Evolutionary conservation across 92 coral and sea anemone genomes (phyloP).

Genomic region (Pocillopora grandis): DNA sequence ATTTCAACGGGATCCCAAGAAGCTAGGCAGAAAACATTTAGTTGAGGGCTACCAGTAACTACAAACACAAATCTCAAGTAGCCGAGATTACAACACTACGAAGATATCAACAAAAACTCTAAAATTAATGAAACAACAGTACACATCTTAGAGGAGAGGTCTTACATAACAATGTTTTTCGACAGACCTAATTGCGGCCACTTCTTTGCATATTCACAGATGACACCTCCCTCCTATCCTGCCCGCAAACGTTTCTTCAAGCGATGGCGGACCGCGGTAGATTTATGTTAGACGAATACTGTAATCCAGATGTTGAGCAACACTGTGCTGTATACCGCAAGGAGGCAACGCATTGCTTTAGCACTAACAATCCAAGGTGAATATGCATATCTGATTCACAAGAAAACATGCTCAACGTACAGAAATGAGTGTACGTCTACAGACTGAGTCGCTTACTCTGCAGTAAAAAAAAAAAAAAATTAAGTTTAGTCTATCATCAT

Average conservation of each 20-base stretch:
- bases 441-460: no score
- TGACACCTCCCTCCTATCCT: slow-evolving; percentile 34
- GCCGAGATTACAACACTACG: no score
- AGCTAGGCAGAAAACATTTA: no score
- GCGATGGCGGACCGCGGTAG: slow-evolving; percentile 77
- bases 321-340: slow-evolving; percentile 47
- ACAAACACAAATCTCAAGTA: no score
- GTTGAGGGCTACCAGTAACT: no score
- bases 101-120: no score
- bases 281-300: slow-evolving; percentile 52
- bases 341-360: slow-evolving; percentile 62
- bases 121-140: no score
- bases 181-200: not conserved
- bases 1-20: no score
- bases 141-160: no score
- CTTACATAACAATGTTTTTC: not conserved
- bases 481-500: no score
- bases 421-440: not conserved
- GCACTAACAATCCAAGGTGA: slow-evolving; percentile 70
- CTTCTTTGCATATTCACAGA: not conserved
- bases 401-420: not conserved
- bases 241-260: slow-evolving; percentile 74
- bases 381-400: not conserved
- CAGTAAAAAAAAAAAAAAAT: no score
- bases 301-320: slow-evolving; percentile 31